Base-by-base conservation (phyloP, 2,888 invertebrate genomes). In the Biston betularia region DNA sequence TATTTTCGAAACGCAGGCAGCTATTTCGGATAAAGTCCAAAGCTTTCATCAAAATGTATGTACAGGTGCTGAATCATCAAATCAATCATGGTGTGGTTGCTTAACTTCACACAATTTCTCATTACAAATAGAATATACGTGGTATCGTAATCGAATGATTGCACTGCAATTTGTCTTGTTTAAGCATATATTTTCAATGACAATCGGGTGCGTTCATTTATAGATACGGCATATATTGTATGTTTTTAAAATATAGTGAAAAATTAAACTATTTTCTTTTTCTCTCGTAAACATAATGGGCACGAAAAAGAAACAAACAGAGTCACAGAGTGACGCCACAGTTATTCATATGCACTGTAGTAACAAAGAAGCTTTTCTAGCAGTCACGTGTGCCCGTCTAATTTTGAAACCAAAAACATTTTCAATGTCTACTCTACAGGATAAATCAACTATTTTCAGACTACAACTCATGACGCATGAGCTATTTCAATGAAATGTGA, bases 1-100 rank as follows among this genome's bases (percentile, higher is more conserved):
- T 79, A 80, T 65, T 69, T 48, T 66, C 66, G 72, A 75, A 78
- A 78, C 80, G 75, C 71, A 60, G 58, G 56, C 73, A 67, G 67
- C 71, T 49, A 9, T 40, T 55, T 46, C 46, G 38, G 6, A 38
- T 11, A 52, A 40, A 65, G 48, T 52, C 12, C 35, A n/a, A 65
- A 66, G 66, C 66, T 40, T 62, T 62, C 61, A 54, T 44, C 45
- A 63, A 66, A 63, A 63, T 42, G 7, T 58, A 49, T 58, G 49
- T 63, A 68, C 63, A 68, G 33, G 67, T 68, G 67, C 59, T 58
- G 53, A 48, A 58, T 42, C 50, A 49, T 48, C 11, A 63, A 45
- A 63, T 63, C 53, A 57, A 66, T 24, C 24, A 68, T 67, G 50
- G 61, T 69, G 67, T 64, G 57, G 50, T 55, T 64, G 64, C 60